Percentiles rank a stretch among this genome's conserved stretches.
Evolutionary conservation across 2,888 invertebrate genomes (phyloP).

Genomic region (Neoascia interrupta): DNA sequence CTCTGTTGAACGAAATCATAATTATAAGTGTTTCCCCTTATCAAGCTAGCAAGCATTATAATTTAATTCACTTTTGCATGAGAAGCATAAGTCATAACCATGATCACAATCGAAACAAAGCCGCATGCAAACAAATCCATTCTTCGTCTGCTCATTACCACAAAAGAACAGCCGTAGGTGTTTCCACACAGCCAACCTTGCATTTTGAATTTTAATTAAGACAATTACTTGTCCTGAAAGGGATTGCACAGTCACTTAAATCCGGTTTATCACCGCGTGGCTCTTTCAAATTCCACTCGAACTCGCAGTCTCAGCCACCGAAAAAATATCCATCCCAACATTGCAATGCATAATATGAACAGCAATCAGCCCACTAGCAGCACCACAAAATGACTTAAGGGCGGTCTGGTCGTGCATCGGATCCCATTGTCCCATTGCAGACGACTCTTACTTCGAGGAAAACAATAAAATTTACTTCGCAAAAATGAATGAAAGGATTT

Average conservation of each 20-base stretch:
- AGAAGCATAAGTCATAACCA: too few species aligned
- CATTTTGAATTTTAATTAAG: slow-evolving; percentile 1
- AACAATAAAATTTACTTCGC: slow-evolving; percentile 66
- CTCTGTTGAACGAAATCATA: too few species aligned
- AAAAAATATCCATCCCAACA: slow-evolving; percentile 31
- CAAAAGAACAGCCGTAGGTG: too few species aligned
- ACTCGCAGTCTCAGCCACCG: not conserved
- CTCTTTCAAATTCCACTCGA: slow-evolving; percentile 32
- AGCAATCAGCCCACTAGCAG: slow-evolving; percentile 46
- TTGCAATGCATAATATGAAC: slow-evolving; percentile 27
- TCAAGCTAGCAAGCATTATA: too few species aligned
- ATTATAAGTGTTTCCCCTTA: too few species aligned
- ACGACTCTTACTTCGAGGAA: slow-evolving; percentile 57
- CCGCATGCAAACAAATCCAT: too few species aligned
- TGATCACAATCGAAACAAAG: too few species aligned
- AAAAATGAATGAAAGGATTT: slow-evolving; percentile 57
- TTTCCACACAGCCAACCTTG: too few species aligned
- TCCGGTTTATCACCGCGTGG: slow-evolving; percentile 27
- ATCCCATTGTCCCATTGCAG: slow-evolving; percentile 49
- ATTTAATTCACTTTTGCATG: too few species aligned
- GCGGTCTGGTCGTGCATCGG: slow-evolving; percentile 40
- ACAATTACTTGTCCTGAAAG: slow-evolving; percentile 23
- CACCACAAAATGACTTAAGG: slow-evolving; percentile 30
- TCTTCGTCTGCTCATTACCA: too few species aligned
- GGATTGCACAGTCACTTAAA: slow-evolving; percentile 28